A percentile compares a stretch with the other conserved stretches of the same genome.
These are phyloP conservation scores for Stichopus chloronotus DNA, from an alignment of 35 echinoderm and acorn worm genomes.

Conservation along the genomic window DNA sequence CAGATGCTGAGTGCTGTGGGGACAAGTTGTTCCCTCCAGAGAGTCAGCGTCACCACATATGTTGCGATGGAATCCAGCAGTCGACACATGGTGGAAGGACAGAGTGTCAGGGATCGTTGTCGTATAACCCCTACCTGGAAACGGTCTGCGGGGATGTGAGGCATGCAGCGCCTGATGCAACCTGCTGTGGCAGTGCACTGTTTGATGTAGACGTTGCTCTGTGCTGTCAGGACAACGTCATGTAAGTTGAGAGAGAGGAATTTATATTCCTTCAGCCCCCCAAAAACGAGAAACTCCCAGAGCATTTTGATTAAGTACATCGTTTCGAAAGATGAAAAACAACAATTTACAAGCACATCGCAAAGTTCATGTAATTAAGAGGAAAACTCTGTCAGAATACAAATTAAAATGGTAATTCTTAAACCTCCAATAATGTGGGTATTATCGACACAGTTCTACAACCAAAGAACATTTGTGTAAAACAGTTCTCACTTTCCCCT, in stretches of 20 bases:
- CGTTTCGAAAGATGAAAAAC: too few relatives aligned
- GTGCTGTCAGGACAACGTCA: conserved; percentile 56
- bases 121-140: conserved; percentile 60
- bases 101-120: conserved; percentile 48
- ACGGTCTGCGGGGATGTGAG: conserved; percentile 63
- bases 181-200: conserved; percentile 53
- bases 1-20: conserved; percentile 43
- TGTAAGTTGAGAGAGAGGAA: conserved; percentile 33
- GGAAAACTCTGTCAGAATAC: too few relatives aligned
- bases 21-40: background rate
- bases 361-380: too few relatives aligned
- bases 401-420: too few relatives aligned
- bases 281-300: too few relatives aligned
- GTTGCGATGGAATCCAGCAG: conserved; percentile 66
- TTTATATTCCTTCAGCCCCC: too few relatives aligned
- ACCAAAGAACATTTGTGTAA: too few relatives aligned
- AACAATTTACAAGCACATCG: too few relatives aligned
- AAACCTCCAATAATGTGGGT: too few relatives aligned
- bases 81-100: conserved; percentile 32
- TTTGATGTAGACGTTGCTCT: conserved; percentile 45
- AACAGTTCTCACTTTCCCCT: too few relatives aligned
- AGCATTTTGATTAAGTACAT: too few relatives aligned
- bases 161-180: conserved; percentile 31
- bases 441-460: too few relatives aligned
- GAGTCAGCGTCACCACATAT: conserved; percentile 19